These are phyloP conservation scores for Deilephila elpenor DNA, from an alignment of 2,888 invertebrate genomes.

Conservation along the genomic window DNA sequence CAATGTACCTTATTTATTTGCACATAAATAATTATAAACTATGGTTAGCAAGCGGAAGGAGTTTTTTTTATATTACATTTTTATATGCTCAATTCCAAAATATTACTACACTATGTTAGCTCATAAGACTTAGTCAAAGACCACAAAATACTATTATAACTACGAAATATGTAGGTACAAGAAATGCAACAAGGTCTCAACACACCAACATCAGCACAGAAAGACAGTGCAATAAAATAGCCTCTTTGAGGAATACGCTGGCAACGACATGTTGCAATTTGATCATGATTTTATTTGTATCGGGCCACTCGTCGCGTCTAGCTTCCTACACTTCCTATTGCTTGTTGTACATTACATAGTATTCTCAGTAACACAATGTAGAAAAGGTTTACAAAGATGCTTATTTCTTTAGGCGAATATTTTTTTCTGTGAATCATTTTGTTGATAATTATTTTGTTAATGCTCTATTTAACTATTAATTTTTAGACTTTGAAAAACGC, in stretches of 20 bases:
- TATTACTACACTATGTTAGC: no score
- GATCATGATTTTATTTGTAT: constrained; percentile 21
- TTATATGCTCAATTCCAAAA: no score
- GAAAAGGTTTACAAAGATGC: not conserved
- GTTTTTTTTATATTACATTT: no score
- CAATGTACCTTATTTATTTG: no score
- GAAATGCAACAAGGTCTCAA: not conserved
- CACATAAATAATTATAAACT: no score
- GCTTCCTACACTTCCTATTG: not conserved
- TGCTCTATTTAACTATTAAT: no score
- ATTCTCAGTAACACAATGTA: not conserved
- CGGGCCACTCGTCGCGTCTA: not conserved
- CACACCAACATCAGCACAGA: not conserved
- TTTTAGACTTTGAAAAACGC: no score
- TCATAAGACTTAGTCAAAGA: no score
- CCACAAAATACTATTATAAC: no score
- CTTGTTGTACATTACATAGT: not conserved
- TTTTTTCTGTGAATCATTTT: not conserved
- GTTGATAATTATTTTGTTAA: no score
- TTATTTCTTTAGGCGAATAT: not conserved
- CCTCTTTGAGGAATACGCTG: not conserved
- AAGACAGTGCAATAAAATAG: not conserved
- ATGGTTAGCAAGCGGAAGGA: no score
- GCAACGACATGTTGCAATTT: constrained; percentile 9
- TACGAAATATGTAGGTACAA: no score